Evolutionary conservation across 2,797 vertebrate genomes (phyloP).

Genomic region (Lutjanus argentimaculatus): DNA sequence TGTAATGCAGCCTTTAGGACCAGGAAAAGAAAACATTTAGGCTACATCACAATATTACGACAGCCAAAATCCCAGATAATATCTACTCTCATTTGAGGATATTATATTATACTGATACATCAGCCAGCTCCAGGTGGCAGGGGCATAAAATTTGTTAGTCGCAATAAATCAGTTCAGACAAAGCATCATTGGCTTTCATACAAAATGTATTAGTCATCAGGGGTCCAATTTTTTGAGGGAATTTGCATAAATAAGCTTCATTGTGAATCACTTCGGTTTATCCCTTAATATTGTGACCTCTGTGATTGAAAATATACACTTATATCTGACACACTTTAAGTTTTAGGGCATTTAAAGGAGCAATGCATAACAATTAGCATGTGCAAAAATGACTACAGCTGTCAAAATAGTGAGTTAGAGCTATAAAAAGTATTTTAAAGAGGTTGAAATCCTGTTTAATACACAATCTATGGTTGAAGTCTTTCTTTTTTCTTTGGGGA

Average conservation of each 20-base stretch:
- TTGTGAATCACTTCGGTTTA: not conserved
- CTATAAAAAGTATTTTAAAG: too few species aligned
- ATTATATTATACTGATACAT: conserved; percentile 35
- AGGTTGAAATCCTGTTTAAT: too few species aligned
- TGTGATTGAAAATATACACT: not conserved
- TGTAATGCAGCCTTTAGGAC: conserved; percentile 44
- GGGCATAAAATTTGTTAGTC: conserved; percentile 17
- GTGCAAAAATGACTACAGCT: too few species aligned
- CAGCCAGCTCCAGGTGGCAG: conserved; percentile 29
- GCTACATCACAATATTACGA: conserved; percentile 41
- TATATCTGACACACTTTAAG: not conserved
- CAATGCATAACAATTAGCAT: too few species aligned
- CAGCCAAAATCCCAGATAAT: conserved; percentile 53
- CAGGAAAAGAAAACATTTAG: conserved; percentile 43
- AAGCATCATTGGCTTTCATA: conserved; percentile 43
- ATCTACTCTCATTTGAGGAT: conserved; percentile 53
- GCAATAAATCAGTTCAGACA: conserved; percentile 33
- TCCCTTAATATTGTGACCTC: not conserved
- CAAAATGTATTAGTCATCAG: conserved; percentile 39
- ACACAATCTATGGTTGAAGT: too few species aligned
- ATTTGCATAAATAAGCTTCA: conserved; percentile 3
- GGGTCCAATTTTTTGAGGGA: conserved; percentile 11
- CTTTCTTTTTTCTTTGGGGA: too few species aligned
- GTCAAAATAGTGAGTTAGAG: too few species aligned
- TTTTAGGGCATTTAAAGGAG: not conserved